Evolutionary conservation across 2,797 vertebrate species (phyloP).

Genomic region (Typhlichthys subterraneus): DNA sequence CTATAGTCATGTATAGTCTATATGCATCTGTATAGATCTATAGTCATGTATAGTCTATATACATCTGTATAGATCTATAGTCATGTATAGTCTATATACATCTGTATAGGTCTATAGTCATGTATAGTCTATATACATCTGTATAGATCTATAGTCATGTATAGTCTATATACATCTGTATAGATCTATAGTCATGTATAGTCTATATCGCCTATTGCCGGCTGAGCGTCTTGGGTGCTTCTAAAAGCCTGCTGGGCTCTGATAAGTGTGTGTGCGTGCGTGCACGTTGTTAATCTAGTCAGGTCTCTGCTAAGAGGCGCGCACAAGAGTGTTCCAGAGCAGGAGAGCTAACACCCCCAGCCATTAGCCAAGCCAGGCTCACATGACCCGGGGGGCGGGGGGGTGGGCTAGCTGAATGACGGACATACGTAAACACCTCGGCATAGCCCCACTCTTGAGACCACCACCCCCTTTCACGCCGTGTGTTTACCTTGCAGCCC

Average conservation of each 20-base stretch:
- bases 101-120: no score
- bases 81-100: no score
- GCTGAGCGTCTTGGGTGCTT: slow-evolving; percentile 33
- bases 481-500: slow-evolving; percentile 34
- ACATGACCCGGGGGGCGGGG: slow-evolving; percentile 45
- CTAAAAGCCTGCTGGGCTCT: background rate
- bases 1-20: no score
- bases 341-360: slow-evolving; percentile 68
- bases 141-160: no score
- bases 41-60: no score
- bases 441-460: slow-evolving; percentile 55
- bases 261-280: slow-evolving; percentile 33
- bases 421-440: slow-evolving; percentile 71
- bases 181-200: no score
- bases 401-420: slow-evolving; percentile 58
- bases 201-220: slow-evolving; percentile 34
- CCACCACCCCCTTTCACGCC: slow-evolving; percentile 21
- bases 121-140: no score
- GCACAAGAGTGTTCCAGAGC: slow-evolving; percentile 55
- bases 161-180: no score
- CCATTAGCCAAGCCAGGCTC: slow-evolving; percentile 66
- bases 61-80: no score
- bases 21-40: no score
- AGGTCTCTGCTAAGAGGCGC: slow-evolving; percentile 53
- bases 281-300: slow-evolving; percentile 49